These are phyloP conservation scores for Drosophila erecta DNA, from an alignment of 1,140 invertebrate species.

Conservation along the genomic window DNA sequence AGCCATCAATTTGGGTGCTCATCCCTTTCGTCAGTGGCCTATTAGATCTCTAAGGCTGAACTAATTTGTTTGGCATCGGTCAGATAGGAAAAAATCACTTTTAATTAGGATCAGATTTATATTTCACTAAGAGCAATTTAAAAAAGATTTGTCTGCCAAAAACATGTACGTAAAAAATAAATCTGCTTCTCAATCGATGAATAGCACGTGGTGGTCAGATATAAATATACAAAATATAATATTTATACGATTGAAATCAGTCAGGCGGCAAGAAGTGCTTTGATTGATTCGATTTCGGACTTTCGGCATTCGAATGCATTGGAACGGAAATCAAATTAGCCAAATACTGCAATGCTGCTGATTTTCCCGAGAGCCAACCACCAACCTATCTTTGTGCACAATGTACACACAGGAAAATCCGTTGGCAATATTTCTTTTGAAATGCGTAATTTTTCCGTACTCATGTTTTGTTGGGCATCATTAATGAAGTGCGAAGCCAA, in stretches of 20 bases:
- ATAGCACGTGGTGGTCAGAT: slow-evolving; percentile 53
- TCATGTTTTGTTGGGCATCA: slow-evolving; percentile 28
- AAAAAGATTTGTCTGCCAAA: slow-evolving; percentile 60
- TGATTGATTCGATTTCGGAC: slow-evolving; percentile 64
- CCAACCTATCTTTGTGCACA: slow-evolving; percentile 3
- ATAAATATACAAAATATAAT: slow-evolving; percentile 24
- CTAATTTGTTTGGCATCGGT: slow-evolving; percentile 45
- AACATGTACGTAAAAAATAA: slow-evolving; percentile 25
- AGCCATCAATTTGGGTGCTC: slow-evolving; percentile 24
- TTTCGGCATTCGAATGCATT: slow-evolving; percentile 20
- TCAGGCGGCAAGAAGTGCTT: slow-evolving; percentile 43
- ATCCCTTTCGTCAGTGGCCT: slow-evolving; percentile 40
- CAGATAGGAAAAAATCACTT: slow-evolving; percentile 10
- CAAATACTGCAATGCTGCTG: slow-evolving; percentile 23
- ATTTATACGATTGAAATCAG: slow-evolving; percentile 20
- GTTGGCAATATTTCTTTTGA: slow-evolving; percentile 15
- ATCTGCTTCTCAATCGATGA: slow-evolving; percentile 13
- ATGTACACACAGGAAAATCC: slow-evolving; percentile 6
- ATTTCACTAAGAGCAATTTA: slow-evolving; percentile 52
- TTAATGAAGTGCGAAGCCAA: slow-evolving; percentile 76
- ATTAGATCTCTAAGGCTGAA: slow-evolving; percentile 43
- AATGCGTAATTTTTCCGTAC: slow-evolving; percentile 37
- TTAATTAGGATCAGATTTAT: slow-evolving; percentile 39
- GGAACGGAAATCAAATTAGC: slow-evolving; percentile 63
- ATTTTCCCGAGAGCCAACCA: background rate